Conservation (phyloP, 2,797 vertebrate species). For the Pachyuromys duprasi region DNA sequence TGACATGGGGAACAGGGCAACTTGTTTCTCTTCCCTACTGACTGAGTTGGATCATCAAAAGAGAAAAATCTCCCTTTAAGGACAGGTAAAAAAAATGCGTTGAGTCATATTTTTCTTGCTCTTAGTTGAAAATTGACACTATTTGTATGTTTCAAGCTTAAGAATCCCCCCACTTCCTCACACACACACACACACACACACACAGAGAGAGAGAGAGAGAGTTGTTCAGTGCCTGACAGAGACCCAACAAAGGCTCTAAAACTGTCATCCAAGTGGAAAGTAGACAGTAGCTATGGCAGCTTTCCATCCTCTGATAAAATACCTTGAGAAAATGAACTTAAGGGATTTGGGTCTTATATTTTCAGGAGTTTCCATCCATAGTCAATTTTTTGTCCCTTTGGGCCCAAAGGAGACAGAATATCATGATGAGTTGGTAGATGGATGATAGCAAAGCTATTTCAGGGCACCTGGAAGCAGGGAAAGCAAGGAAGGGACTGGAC, state of each 20-base stretch:
- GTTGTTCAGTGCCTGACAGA: background rate
- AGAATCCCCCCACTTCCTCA: background rate
- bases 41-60: background rate
- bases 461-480: background rate
- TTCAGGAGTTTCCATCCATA: background rate
- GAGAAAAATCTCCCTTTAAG: background rate
- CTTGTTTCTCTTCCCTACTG: background rate
- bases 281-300: background rate
- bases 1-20: background rate
- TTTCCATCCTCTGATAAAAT: background rate
- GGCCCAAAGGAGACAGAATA: background rate
- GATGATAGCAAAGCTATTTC: background rate
- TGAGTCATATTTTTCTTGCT: constrained; percentile 3
- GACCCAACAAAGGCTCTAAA: background rate
- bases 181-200: too few species aligned
- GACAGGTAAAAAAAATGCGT: background rate
- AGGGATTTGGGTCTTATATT: background rate
- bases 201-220: too few species aligned
- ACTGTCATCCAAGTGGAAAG: background rate
- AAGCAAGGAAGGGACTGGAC: too few species aligned
- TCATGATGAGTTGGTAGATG: background rate
- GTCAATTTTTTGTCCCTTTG: background rate
- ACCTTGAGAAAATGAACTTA: background rate
- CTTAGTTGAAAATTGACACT: background rate
- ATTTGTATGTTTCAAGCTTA: background rate